These are phyloP conservation scores for Spinus olivaceus DNA, from an alignment of 2,797 vertebrate genomes.

Conservation along the genomic window DNA sequence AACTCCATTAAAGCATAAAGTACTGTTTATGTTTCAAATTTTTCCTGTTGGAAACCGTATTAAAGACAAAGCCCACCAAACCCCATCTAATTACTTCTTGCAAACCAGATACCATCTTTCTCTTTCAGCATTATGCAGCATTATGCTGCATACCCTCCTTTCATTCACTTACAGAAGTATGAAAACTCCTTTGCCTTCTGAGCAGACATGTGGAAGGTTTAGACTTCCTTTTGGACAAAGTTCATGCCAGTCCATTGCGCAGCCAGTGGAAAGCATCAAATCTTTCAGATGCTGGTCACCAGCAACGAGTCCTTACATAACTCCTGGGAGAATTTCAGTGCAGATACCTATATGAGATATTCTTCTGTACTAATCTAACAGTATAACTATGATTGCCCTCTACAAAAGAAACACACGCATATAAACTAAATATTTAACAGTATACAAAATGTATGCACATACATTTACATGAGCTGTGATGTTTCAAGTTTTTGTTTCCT, in stretches of 20 bases:
- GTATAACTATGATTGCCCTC: background rate
- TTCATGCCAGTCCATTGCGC: background rate
- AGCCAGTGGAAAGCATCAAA: background rate
- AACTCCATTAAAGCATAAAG: background rate
- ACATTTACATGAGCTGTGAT: fast-evolving
- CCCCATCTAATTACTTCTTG: background rate
- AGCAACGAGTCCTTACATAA: background rate
- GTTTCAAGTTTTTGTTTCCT: background rate
- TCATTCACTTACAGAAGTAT: background rate
- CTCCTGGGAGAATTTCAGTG: background rate
- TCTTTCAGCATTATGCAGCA: background rate
- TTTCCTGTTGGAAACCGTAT: background rate
- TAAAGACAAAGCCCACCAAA: background rate
- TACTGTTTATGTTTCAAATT: background rate
- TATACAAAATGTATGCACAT: background rate
- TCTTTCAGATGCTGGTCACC: background rate
- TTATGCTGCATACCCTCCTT: background rate
- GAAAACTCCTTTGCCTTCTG: background rate
- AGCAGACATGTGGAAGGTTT: background rate
- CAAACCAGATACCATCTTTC: background rate
- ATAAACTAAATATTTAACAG: background rate
- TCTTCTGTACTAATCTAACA: background rate
- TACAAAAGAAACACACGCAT: background rate
- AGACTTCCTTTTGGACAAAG: background rate
- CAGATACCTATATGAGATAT: background rate